phyloP scores from a whole-genome alignment of 2,797 vertebrate species.

The Crocidura indochinensis region DNA sequence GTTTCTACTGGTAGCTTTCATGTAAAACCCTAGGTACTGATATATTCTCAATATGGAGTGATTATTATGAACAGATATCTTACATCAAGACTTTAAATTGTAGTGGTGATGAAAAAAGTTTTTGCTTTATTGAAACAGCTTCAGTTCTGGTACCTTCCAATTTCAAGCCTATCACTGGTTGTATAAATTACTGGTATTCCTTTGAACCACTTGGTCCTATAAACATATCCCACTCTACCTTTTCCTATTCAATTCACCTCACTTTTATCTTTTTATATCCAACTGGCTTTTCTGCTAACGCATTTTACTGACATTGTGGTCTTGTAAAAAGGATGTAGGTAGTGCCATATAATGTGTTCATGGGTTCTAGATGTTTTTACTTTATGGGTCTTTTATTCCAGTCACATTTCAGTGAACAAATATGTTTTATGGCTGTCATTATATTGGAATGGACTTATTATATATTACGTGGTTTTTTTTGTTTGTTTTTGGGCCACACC shows the following conservation, averaged over 20 bases:
- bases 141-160: not conserved
- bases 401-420: not conserved
- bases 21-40: not conserved
- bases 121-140: not conserved
- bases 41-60: not conserved
- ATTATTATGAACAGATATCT: not conserved
- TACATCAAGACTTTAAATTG: not conserved
- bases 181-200: too few species aligned
- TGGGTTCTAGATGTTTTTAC: not conserved
- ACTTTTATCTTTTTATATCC: not conserved
- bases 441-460: not conserved
- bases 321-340: not conserved
- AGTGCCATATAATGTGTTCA: not conserved
- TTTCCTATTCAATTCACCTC: not conserved
- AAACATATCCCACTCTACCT: not conserved
- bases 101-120: not conserved
- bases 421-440: not conserved
- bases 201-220: not conserved
- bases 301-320: not conserved
- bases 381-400: not conserved
- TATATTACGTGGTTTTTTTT: conserved; percentile 28
- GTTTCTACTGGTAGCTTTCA: not conserved
- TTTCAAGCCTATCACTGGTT: not conserved
- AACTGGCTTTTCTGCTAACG: not conserved
- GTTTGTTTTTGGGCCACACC: too few species aligned